Evolutionary conservation across 1,140 invertebrate species (phyloP), one percentile per base, ranked within the genome.

Genomic region (Trichomalopsis sarcophagae): DNA sequence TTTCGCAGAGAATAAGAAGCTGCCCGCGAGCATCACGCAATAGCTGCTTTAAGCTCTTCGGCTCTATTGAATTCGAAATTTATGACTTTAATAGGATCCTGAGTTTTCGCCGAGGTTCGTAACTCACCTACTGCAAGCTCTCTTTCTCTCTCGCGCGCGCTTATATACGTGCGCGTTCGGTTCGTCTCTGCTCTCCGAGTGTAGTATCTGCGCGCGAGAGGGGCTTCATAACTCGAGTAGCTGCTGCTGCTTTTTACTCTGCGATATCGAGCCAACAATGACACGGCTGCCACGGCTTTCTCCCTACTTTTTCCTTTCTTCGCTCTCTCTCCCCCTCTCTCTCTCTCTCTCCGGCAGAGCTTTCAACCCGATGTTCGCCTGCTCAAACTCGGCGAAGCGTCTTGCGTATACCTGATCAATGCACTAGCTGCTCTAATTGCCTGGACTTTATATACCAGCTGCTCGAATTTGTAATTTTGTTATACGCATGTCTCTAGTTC

Each of bases 1-100:
- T 73, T 69, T 84, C 66, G 82, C 55, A 40, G 27, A 13, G 76
- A 68, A 69, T 21, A 44, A 40, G 62, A 69, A 68, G 55, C 21
- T 10, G 66, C 44, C 36, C 50, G 33, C 33, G 33, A 36, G 33
- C 33, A 36, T 36, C 33, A 4, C 17, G 79, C 66, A n/a, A 23
- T 30, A 23, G 79, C 66, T 50, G 69, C 80, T 82, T 73, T 74
- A 74, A 74, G 11, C 66, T 73, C 83, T 79, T 76, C 27, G 50
- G 47, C 78, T 76, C 84, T 68, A 85, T 81, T 85, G 84, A 85
- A 85, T 81, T 81, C 79, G 17, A 75, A 85, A 85, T 85, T 85
- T 85, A 85, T 85, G 84, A 81, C 84, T 85, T 85, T 85, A 85
- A 85, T 85, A 85, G 84, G 84, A 85, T 85, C 84, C 79, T 69